A percentile compares a stretch with the other conserved stretches of the same genome.
phyloP scores from a whole-genome alignment of 2,797 vertebrate genomes.

The Cetoscarus ocellatus region DNA sequence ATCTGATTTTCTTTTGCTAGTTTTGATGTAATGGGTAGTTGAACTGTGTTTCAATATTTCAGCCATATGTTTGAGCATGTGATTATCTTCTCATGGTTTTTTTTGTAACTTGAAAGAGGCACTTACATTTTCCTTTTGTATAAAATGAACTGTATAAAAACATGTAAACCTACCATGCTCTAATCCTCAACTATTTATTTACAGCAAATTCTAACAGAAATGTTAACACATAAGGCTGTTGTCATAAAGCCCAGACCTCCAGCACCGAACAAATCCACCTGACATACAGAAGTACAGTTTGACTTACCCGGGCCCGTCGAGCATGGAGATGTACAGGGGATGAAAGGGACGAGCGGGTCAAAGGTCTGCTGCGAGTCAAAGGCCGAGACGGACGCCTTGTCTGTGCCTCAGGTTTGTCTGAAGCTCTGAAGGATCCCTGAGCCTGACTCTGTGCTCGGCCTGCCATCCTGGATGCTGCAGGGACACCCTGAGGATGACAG shows the following conservation, averaged over 20 bases:
- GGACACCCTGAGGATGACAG: conserved; percentile 40
- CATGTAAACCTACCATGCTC: too few species aligned
- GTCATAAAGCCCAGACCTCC: neutral
- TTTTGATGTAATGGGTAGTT: too few species aligned
- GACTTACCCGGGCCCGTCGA: conserved; percentile 69
- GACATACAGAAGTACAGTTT: neutral
- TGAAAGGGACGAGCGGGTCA: conserved; percentile 71
- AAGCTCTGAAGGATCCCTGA: conserved; percentile 40
- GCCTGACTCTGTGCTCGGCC: conserved; percentile 38
- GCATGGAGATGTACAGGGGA: conserved; percentile 62
- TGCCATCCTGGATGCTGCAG: neutral
- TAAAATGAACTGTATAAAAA: too few species aligned
- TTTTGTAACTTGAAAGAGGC: too few species aligned
- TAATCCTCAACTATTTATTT: too few species aligned
- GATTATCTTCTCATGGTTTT: too few species aligned
- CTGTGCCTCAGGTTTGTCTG: conserved; percentile 57
- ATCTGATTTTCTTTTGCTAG: too few species aligned
- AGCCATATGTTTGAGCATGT: too few species aligned
- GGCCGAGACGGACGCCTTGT: conserved; percentile 55
- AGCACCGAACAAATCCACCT: neutral
- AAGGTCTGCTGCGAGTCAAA: conserved; percentile 77
- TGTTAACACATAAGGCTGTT: too few species aligned
- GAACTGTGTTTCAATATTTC: too few species aligned
- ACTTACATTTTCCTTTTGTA: too few species aligned
- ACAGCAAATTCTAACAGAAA: too few species aligned